Conservation (phyloP, 2,113 vertebrate genomes). For the Pedionomus torquatus region DNA sequence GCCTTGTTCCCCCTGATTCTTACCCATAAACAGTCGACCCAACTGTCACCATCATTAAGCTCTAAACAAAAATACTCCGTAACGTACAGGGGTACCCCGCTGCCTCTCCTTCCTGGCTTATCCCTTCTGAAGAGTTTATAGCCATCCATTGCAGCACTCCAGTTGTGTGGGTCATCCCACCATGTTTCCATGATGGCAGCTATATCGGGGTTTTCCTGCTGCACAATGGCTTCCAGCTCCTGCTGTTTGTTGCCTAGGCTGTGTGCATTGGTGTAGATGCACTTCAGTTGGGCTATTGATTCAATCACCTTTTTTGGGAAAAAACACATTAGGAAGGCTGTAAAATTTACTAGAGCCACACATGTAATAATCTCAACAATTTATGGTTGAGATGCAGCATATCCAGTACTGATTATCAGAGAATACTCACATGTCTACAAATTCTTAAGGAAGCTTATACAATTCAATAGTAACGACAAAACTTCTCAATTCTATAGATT, state of each 20-base stretch:
- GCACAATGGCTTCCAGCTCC: not conserved
- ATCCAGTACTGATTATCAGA: not conserved
- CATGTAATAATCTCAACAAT: not conserved
- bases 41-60: not conserved
- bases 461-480: not conserved
- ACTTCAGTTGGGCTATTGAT: not conserved
- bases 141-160: not conserved
- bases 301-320: not conserved
- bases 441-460: not conserved
- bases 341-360: not conserved
- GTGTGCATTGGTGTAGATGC: not conserved
- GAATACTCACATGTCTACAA: not conserved
- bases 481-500: not conserved
- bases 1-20: not conserved
- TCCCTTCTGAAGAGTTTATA: not conserved
- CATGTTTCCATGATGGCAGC: not conserved
- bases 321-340: not conserved
- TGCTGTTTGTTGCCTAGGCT: not conserved
- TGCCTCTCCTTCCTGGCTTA: not conserved
- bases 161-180: not conserved
- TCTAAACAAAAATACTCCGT: not conserved
- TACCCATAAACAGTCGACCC: not conserved
- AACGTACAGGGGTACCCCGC: not conserved
- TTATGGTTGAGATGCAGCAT: not conserved
- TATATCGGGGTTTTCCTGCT: not conserved